Evolutionary conservation across 2,888 invertebrate genomes (phyloP), one percentile per base, ranked within the genome.

Genomic region (Hyposoter didymator): DNA sequence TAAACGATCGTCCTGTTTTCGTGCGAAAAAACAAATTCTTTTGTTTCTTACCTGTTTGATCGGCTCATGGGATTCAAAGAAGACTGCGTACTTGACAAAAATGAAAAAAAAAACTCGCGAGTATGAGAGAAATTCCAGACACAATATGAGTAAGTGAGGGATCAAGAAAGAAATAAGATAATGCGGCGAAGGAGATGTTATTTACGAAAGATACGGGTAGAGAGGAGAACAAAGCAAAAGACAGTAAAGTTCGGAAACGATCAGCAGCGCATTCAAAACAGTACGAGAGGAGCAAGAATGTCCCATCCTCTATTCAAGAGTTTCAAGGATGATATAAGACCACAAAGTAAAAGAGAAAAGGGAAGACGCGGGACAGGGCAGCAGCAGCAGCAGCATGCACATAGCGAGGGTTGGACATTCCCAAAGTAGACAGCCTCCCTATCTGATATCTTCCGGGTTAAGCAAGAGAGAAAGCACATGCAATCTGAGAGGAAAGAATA

Each of bases 401-500:
- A 76, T 82, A 43, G 52, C 47, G 49, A 70, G 64, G 17, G 32
- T 82, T 45, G 62, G 69, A 82, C 78, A 82, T 69, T 67, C 62
- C 62, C 43, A 78, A 52, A 85, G 82, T 76, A 82, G 82, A 79
- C 82, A 85, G 78, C 66, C 79, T 70, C 69, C 47, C 78, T 52
- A 70, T 79, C 79, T 76, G 84, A 84, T 86, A 80, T 81, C 72
- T 76, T 66, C 62, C 43, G 47, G 66, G 78, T 81, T 69, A 47
- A 80, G 80, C 69, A 59, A 64, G 62, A 76, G 64, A 80, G 72
- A 78, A 79, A 81, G 83, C 78, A 59, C 82, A 78, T 78, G 82
- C 72, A 78, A 82, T 84, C 82, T 70, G 73, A 81, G 75, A 45
- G 87, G 70, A 78, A 80, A 87, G 87, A 88, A 88, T 89, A 90